Base-by-base conservation (phyloP, 2,113 vertebrate genomes). In the Mungos mungo region DNA sequence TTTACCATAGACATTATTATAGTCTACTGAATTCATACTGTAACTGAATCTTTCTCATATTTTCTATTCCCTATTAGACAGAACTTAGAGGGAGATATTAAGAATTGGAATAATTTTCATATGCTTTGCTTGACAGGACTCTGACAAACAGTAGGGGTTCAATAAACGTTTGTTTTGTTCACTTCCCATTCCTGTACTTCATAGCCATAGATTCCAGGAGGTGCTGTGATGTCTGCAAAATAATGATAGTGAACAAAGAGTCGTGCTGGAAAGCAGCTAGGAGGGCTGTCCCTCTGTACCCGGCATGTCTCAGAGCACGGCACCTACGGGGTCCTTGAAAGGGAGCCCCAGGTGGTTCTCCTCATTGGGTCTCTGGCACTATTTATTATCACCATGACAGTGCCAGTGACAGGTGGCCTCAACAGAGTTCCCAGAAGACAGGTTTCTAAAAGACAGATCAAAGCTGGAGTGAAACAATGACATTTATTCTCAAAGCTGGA, bases 391-490 rank as follows among this genome's bases (percentile, higher is more conserved):
- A 10, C 66, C 1, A 6, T 31, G n/a, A 63, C 45, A 13, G 2
- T 65, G 16, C n/a, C 35, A 31, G 63, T 72, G 52, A 82, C 19
- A 80, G 12, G 47, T 54, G 52, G 71, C 47, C 41, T 54, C n/a
- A 66, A 3, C 1, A 4, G n/a, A 66, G 33, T 84, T 18, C 50
- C 31, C 92, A 72, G 76, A 93, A 85, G 79, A 86, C 41, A 79
- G n/a, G 13, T 50, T 69, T 84, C 71, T 93, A 63, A 41, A 14
- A 27, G 63, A 10, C 31, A 96, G 52, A 87, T 25, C 60, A 97
- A 96, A 90, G 16, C 60, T 87, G 50, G 41, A 76, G 41, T 33
- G 86, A 80, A 95, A 80, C 27, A 13, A 91, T 60, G 45, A 35
- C 13, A 41, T 77, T 50, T 54, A 68, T 72, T 95, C 86, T 19